Conservation (phyloP, 2,888 invertebrate species). For the Melanophora roralis region DNA sequence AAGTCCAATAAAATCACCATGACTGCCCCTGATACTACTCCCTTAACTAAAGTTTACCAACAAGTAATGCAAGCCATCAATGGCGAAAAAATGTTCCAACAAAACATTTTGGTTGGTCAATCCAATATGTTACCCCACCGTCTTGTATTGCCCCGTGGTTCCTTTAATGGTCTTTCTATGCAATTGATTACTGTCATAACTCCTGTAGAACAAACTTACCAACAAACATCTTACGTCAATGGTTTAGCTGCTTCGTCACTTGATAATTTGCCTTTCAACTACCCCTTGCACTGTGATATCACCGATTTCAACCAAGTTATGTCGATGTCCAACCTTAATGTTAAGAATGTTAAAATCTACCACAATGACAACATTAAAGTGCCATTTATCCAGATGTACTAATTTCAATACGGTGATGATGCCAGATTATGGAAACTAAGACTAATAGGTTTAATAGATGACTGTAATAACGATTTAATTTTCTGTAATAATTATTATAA, state of each 20-base stretch:
- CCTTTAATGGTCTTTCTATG: slow-evolving; percentile 80
- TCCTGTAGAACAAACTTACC: slow-evolving; percentile 72
- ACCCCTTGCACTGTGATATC: slow-evolving; percentile 69
- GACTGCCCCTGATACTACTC: slow-evolving; percentile 80
- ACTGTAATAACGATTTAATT: not conserved
- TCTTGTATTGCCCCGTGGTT: slow-evolving; percentile 82
- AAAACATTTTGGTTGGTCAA: slow-evolving; percentile 70
- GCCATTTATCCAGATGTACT: not conserved
- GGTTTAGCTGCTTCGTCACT: slow-evolving; percentile 46
- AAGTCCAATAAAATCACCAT: slow-evolving; percentile 70
- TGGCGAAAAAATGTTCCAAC: slow-evolving; percentile 73
- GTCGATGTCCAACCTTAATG: slow-evolving; percentile 66
- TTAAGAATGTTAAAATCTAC: slow-evolving; percentile 69
- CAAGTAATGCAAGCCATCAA: slow-evolving; percentile 77
- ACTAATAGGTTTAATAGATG: not conserved
- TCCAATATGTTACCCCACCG: slow-evolving; percentile 81
- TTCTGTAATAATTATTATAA: slow-evolving; percentile 11
- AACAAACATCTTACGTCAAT: not conserved
- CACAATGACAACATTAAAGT: slow-evolving; percentile 65
- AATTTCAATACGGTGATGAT: not conserved
- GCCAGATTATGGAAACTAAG: not conserved
- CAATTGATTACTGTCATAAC: slow-evolving; percentile 80
- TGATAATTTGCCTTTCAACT: slow-evolving; percentile 69
- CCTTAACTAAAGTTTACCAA: slow-evolving; percentile 76
- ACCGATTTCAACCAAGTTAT: slow-evolving; percentile 64